A percentile compares a stretch with the other conserved stretches of the same genome.
phyloP scores from a whole-genome alignment of 1,140 invertebrate species.

The Lepidurus couesii region DNA sequence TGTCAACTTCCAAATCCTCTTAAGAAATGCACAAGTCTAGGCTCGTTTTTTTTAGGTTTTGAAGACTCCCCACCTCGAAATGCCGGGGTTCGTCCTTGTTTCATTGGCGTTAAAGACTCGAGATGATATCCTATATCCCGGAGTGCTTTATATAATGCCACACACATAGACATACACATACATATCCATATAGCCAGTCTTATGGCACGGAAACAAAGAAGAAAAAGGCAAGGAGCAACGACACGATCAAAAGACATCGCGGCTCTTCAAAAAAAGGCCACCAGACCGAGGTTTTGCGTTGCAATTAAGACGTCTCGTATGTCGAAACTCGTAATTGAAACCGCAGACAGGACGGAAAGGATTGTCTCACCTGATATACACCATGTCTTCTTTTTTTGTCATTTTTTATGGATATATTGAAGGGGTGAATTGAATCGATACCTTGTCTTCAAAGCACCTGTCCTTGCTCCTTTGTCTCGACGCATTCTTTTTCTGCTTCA shows the following conservation, averaged over 20 bases:
- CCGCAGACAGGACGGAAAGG: neutral
- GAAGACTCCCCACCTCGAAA: neutral
- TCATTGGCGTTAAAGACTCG: neutral
- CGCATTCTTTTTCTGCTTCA: neutral
- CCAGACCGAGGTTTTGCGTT: neutral
- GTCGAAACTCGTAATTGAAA: neutral
- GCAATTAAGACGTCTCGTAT: neutral
- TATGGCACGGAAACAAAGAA: neutral
- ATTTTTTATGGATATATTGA: neutral
- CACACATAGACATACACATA: neutral
- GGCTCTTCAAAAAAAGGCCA: neutral
- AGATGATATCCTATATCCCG: constrained; percentile 8
- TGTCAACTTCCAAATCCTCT: neutral
- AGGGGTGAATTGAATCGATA: neutral
- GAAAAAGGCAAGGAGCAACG: neutral
- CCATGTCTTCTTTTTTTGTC: neutral
- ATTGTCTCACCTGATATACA: neutral
- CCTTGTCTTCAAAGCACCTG: neutral
- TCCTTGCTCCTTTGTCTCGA: neutral
- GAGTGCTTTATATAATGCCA: neutral
- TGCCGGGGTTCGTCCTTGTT: neutral
- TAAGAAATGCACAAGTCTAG: constrained; percentile 15
- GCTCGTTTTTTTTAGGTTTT: neutral
- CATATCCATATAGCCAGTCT: neutral
- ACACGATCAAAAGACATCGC: neutral